Evolutionary conservation across 2,888 invertebrate genomes (phyloP).

Genomic region (Zaprionus bogoriensis): DNA sequence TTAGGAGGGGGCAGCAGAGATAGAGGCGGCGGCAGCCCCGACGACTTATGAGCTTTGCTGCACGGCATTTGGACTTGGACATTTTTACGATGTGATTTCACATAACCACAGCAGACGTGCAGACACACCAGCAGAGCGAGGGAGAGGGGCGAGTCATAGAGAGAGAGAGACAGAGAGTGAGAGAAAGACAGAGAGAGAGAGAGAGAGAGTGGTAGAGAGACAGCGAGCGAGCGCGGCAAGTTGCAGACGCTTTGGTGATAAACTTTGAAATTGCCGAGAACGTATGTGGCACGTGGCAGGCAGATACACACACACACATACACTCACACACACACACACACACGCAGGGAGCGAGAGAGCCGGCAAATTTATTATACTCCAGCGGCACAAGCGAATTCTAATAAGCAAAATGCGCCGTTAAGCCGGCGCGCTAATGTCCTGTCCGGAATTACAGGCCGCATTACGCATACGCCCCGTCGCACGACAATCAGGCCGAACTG

Average conservation of each 20-base stretch:
- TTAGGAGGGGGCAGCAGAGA: not conserved
- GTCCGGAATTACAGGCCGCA: conserved; percentile 61
- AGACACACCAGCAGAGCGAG: conserved; percentile 45
- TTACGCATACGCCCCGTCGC: conserved; percentile 49
- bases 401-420: conserved; percentile 73
- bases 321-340: not conserved
- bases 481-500: not conserved
- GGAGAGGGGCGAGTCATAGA: not conserved
- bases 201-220: conserved; percentile 5
- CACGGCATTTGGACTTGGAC: conserved; percentile 78
- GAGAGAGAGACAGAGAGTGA: not conserved
- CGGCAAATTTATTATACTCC: conserved; percentile 72
- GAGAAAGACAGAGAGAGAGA: conserved; percentile 6
- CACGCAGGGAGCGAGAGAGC: not conserved
- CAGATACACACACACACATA: not conserved
- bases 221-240: conserved; percentile 41
- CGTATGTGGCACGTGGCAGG: conserved; percentile 31
- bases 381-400: conserved; percentile 77
- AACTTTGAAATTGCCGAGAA: conserved; percentile 73
- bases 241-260: conserved; percentile 74
- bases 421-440: conserved; percentile 64
- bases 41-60: conserved; percentile 79
- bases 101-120: conserved; percentile 77
- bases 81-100: conserved; percentile 81
- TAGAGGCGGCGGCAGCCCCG: conserved; percentile 24